Percentiles rank a stretch among this genome's conserved stretches.
Evolutionary conservation across 2,888 invertebrate genomes (phyloP).

Genomic region (Agrilus cyanescens): DNA sequence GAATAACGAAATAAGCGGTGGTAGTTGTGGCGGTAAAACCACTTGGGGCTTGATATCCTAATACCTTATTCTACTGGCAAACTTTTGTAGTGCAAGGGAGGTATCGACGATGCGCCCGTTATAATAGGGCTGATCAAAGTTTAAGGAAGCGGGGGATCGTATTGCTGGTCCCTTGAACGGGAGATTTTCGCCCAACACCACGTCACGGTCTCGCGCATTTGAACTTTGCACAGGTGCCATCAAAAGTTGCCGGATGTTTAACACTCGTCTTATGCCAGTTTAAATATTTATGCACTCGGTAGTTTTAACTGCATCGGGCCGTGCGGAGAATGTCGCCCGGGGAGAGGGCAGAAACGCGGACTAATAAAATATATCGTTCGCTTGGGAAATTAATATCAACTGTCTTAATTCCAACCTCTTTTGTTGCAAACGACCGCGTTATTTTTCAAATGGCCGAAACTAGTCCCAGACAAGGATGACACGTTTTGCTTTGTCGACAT

Average conservation of each 20-base stretch:
- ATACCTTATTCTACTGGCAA: too few species aligned
- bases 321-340: conserved; percentile 30
- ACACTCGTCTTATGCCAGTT: conserved; percentile 20
- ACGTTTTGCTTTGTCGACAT: too few species aligned
- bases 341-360: conserved; percentile 31
- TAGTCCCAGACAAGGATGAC: too few species aligned
- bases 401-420: conserved; percentile 37
- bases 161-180: too few species aligned
- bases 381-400: conserved; percentile 40
- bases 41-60: too few species aligned
- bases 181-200: not conserved
- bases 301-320: conserved; percentile 33
- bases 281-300: conserved; percentile 33
- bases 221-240: conserved; percentile 18
- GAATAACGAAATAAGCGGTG: too few species aligned
- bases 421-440: conserved; percentile 34
- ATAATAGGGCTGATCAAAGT: too few species aligned
- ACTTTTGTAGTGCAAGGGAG: too few species aligned
- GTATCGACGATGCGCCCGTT: too few species aligned
- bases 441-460: conserved; percentile 29
- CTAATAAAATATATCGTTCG: conserved; percentile 39
- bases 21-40: too few species aligned
- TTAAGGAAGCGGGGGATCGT: too few species aligned
- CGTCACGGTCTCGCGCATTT: not conserved
- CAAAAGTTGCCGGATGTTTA: conserved; percentile 18